These are phyloP conservation scores for Augochlorella aurata DNA, from an alignment of 2,888 invertebrate species.

Conservation along the genomic window DNA sequence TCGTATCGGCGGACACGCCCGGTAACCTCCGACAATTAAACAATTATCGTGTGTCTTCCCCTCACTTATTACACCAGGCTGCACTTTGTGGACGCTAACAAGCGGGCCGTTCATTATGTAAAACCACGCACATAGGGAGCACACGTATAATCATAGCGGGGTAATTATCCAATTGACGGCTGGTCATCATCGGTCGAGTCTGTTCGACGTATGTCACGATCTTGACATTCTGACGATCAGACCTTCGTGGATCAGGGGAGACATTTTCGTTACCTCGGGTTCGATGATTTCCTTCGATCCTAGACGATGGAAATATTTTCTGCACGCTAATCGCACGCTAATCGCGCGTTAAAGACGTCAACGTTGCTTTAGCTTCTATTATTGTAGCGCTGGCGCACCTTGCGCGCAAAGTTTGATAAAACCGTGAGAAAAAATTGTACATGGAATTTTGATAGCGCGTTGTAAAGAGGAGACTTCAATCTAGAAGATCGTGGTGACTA, in stretches of 20 bases:
- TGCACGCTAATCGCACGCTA: too few species aligned
- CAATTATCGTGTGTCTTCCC: slow-evolving; percentile 48
- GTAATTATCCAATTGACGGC: slow-evolving; percentile 76
- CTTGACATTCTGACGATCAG: slow-evolving; percentile 65
- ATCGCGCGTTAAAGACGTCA: too few species aligned
- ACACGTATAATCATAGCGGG: slow-evolving; percentile 68
- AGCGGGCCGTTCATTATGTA: slow-evolving; percentile 65
- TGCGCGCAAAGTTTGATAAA: too few species aligned
- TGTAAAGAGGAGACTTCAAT: too few species aligned
- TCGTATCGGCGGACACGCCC: background rate
- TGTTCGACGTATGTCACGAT: slow-evolving; percentile 48
- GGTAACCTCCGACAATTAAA: slow-evolving; percentile 62
- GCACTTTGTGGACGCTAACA: slow-evolving; percentile 43
- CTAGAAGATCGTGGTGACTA: too few species aligned
- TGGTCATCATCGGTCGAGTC: slow-evolving; percentile 62
- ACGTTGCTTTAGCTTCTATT: too few species aligned
- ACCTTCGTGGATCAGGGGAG: background rate
- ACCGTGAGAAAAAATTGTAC: too few species aligned
- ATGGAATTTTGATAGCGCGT: too few species aligned
- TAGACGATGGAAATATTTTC: too few species aligned
- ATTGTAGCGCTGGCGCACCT: too few species aligned
- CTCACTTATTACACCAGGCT: slow-evolving; percentile 43
- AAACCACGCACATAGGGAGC: slow-evolving; percentile 61
- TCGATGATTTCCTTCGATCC: too few species aligned
- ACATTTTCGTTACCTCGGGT: too few species aligned